Evolutionary conservation across 2,888 invertebrate genomes (phyloP), one percentile per base, ranked within the genome.

Genomic region (Drosophila paucipuncta): DNA sequence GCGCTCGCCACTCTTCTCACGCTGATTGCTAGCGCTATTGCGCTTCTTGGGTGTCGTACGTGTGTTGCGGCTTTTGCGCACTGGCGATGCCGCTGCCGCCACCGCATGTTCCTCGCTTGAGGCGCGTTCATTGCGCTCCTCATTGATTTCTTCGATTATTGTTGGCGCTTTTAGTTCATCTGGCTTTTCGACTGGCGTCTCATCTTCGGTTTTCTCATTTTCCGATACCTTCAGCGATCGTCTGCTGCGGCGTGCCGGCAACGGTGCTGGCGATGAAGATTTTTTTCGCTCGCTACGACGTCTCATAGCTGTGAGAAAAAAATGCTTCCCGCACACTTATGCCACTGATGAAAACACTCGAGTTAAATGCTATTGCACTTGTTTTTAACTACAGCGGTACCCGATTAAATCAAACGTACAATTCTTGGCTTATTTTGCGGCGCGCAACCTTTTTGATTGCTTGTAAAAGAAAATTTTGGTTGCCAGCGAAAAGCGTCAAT

Each of bases 241-340:
- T 22, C 92, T 90, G 68, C 85, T 90, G 16, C 92, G 78, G 30
- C 93, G 91, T 64, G 83, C 81, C 89, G 90, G 89, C 80, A 91
- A 76, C 58, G 93, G 92, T 76, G 96, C 96, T 50, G 96, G 95
- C 55, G 96, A 95, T 89, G 95, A 80, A 64, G 95, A 93, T 92
- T 96, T 96, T 91, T 95, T 96, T 91, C 94, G 94, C 92, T 94
- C 96, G 94, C 95, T 96, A 94, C 96, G 96, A 84, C 96, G 96
- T 92, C 96, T 95, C 97, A 97, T 97, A 58, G 82, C 76, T 73
- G 65, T 58, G 57, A 74, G 59, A 55, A 63, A 73, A 62, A 69
- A 74, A 68, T 58, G 62, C 52, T 68, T 58, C 54, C 41, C 60
- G 59, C 62, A 78, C 79, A 63, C 82, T 65, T 43, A 61, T 72